Percentiles rank a stretch among this genome's conserved stretches.
phyloP scores from a whole-genome alignment of 2,797 vertebrate species.

The Pyrocephalus nanus region DNA sequence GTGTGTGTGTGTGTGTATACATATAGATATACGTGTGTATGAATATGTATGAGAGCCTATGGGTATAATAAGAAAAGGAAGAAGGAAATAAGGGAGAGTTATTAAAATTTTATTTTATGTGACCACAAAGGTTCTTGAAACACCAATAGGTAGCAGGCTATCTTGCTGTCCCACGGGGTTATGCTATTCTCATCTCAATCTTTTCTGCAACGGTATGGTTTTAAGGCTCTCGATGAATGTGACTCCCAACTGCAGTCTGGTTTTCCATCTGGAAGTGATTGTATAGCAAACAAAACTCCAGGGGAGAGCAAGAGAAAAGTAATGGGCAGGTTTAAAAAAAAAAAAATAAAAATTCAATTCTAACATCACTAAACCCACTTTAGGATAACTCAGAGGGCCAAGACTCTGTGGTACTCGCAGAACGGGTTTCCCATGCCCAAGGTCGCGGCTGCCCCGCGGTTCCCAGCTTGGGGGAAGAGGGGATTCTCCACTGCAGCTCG shows the following conservation, averaged over 20 bases:
- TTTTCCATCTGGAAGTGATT: neutral
- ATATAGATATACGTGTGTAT: accelerated
- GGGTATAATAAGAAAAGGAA: neutral
- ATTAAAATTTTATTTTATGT: neutral
- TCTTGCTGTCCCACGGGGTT: neutral
- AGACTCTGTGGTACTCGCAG: neutral
- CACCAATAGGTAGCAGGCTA: neutral
- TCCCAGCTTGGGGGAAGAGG: neutral
- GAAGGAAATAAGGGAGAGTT: neutral
- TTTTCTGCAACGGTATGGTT: neutral
- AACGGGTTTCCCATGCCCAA: neutral
- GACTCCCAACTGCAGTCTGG: neutral
- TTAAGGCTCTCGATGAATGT: neutral
- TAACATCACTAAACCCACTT: neutral
- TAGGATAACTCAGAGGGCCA: neutral
- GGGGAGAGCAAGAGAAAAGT: neutral
- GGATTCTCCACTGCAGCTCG: neutral
- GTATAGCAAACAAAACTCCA: neutral
- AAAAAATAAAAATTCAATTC: neutral
- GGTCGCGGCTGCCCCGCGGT: accelerated
- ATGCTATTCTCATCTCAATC: accelerated
- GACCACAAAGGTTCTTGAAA: neutral
- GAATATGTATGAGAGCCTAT: neutral
- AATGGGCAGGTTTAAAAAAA: neutral
- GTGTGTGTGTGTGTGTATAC: no score